Evolutionary conservation across 1,140 invertebrate genomes (phyloP).

Genomic region (Phocides pigmalion): DNA sequence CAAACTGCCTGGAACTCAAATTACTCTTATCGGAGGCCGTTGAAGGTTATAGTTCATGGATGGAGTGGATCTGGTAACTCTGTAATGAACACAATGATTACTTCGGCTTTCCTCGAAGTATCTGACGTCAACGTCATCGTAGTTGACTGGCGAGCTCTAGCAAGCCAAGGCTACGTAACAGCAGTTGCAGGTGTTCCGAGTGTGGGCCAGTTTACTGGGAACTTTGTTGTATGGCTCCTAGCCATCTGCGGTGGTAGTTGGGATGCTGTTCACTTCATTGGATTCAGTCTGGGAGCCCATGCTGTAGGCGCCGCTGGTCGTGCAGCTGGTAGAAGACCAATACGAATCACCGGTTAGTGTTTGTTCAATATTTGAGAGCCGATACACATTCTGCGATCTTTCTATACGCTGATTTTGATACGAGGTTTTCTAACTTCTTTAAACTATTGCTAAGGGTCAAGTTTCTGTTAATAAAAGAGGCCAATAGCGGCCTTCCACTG

Average conservation of each 20-base stretch:
- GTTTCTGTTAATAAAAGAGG: too few relatives aligned
- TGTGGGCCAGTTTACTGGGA: constrained; percentile 60
- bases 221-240: constrained; percentile 78
- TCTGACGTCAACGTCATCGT: constrained; percentile 84
- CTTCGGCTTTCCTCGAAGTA: constrained; percentile 68
- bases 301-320: constrained; percentile 91
- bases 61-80: constrained; percentile 61
- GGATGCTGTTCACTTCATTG: constrained; percentile 91
- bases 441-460: too few relatives aligned
- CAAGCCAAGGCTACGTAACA: constrained; percentile 60
- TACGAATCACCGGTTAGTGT: background rate
- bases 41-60: constrained; percentile 66
- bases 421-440: too few relatives aligned
- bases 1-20: constrained; percentile 54
- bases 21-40: constrained; percentile 42
- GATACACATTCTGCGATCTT: too few relatives aligned
- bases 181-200: constrained; percentile 79
- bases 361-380: background rate
- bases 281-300: constrained; percentile 94
- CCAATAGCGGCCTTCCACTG: too few relatives aligned
- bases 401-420: too few relatives aligned
- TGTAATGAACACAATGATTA: constrained; percentile 48
- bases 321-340: background rate
- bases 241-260: constrained; percentile 49
- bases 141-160: constrained; percentile 62